Evolutionary conservation across 2,888 invertebrate species (phyloP), one percentile per base, ranked within the genome.

Genomic region (Mylabris sibirica): DNA sequence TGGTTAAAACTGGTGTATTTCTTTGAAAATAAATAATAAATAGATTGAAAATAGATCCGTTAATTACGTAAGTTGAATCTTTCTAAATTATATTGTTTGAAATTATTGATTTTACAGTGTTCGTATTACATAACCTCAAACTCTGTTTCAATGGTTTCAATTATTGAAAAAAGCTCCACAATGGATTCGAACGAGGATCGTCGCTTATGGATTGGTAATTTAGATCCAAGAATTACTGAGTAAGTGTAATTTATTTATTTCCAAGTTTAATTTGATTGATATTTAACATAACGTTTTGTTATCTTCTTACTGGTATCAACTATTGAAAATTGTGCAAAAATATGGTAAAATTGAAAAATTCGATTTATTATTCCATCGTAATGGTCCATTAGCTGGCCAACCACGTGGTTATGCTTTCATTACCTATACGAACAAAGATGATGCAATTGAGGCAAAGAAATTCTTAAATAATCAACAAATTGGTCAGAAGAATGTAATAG

Each of bases 261-360:
- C 44, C 34, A 5, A 49, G 0, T 38, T 35, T 14, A 12, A 62
- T 35, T 35, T 44, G 12, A 38, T 30, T 63, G 38, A 68, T 72
- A 65, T 69, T 75, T 71, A 73, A 77, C 75, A 75, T 72, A 76
- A 70, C 72, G 69, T 61, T 69, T 64, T 60, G 63, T 69, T 76
- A 77, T 65, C 53, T 60, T 70, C 87, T 90, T 91, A 94, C 92
- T 88, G 95, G 95, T 96, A 92, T 92, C 93, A 96, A 90, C 91
- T 98, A 89, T 89, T 98, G 87, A 97, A 97, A 94, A 91, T 97
- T 87, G 90, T 96, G 87, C 96, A 97, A 91, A 93, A 93, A 90
- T 93, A 94, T 90, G 97, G 97, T 84, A 88, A 90, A 83, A 93
- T 97, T 82, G 94, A 95, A 88, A 96, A 97, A 91, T 97, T 97